Base-by-base conservation (phyloP, 1,140 invertebrate species). In the Rhyacophila brunnea region DNA sequence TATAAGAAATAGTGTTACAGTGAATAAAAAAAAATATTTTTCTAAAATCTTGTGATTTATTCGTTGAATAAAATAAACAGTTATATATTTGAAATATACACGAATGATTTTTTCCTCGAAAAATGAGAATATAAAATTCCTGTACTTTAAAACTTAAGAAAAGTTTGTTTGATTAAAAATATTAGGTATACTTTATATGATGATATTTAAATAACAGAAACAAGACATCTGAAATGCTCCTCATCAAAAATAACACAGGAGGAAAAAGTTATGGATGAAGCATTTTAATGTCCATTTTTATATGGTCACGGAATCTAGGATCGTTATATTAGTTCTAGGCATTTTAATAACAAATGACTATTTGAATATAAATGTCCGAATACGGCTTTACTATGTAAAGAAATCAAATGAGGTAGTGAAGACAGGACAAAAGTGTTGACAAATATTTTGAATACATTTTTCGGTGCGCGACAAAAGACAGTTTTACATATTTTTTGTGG, bases 401-500 rank as follows among this genome's bases (percentile, higher is more conserved):
- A 15, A 15, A 40, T 15, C 4, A n/a, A 40, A 40, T 15, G 11
- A n/a, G 38, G 38, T 40, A 40, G 38, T 40, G 38, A 40, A 40
- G 38, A 40, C 17, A 44, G 13, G 32, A 14, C 46, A 18, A 49
- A 46, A 47, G 55, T 57, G 61, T 63, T 63, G 61, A 63, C 61
- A 63, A 63, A 63, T 63, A 63, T 63, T 63, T 51, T 47, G 58
- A 57, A 55, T 46, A 34, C 42, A 55, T 55, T 55, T 47, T 55
- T 55, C n/a, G 52, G 52, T 55, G 52, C 15, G n/a, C 38, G 38
- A 40, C n/a, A 28, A 28, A 28, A 28, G 23, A 28, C 23, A 28
- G 9, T 28, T 53, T 53, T 53, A 53, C 50, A 53, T 28, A 23
- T 15, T 52, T 40, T 52, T 52, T 42, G 38, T 52, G 50, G 28